Conservation (phyloP, 1,140 invertebrate genomes). For the Drosophila persimilis region DNA sequence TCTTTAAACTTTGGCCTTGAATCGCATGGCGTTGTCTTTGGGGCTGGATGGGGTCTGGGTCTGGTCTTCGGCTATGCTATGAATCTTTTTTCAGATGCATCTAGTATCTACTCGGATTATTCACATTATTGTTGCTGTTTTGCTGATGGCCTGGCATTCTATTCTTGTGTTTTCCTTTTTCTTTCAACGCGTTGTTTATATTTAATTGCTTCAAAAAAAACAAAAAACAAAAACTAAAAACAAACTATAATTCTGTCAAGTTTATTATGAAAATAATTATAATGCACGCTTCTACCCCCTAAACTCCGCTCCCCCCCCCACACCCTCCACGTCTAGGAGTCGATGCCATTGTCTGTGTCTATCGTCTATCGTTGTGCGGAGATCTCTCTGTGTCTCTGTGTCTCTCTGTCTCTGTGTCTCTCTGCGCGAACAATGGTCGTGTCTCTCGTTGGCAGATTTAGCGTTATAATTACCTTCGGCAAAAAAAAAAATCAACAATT, state of each 20-base stretch:
- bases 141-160: conserved; percentile 16
- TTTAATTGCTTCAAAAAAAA: conserved; percentile 63
- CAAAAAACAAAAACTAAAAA: not conserved
- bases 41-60: conserved; percentile 26
- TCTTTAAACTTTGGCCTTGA: conserved; percentile 80
- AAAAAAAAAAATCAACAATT: conserved; percentile 55
- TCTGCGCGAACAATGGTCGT: conserved; percentile 61
- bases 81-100: conserved; percentile 54
- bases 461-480: conserved; percentile 80
- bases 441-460: conserved; percentile 71
- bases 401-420: conserved; percentile 27
- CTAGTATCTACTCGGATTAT: conserved; percentile 33
- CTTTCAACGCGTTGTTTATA: conserved; percentile 51
- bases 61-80: conserved; percentile 34
- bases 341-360: conserved; percentile 61
- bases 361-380: conserved; percentile 75
- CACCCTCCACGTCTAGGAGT: not conserved
- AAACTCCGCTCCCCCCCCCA: not conserved
- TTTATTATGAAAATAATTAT: conserved; percentile 82
- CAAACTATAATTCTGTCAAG: conserved; percentile 80
- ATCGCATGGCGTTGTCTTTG: conserved; percentile 51
- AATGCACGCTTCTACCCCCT: conserved; percentile 58
- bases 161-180: conserved; percentile 40
- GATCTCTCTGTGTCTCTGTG: conserved; percentile 53
- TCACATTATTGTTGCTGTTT: conserved; percentile 65